Evolutionary conservation across 1,140 invertebrate species (phyloP).

Genomic region (Lasioglossum albipes): DNA sequence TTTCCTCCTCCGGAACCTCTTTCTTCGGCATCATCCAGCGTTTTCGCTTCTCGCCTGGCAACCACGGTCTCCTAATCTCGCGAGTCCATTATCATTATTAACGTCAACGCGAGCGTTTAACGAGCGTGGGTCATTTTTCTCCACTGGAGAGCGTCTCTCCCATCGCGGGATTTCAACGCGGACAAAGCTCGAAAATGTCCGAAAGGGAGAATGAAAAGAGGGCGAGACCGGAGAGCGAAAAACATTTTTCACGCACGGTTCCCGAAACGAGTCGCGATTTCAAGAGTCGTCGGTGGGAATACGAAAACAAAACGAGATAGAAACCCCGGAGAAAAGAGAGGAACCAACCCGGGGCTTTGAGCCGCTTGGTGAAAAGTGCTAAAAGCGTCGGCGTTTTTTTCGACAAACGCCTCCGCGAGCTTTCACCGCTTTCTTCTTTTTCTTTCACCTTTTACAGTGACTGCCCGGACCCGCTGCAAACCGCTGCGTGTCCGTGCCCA

Average conservation of each 20-base stretch:
- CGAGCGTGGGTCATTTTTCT: slow-evolving; percentile 52
- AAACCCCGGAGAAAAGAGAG: neutral
- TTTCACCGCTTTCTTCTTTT: slow-evolving; percentile 43
- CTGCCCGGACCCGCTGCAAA: neutral
- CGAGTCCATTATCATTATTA: slow-evolving; percentile 66
- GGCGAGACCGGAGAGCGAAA: slow-evolving; percentile 11
- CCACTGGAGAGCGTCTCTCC: slow-evolving; percentile 12
- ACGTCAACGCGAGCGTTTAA: slow-evolving; percentile 56
- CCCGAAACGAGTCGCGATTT: slow-evolving; percentile 32
- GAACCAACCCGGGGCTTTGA: slow-evolving; percentile 53
- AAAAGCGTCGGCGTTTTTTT: slow-evolving; percentile 65
- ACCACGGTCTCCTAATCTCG: slow-evolving; percentile 27
- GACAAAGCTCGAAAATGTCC: neutral
- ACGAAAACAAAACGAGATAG: neutral
- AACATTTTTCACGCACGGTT: slow-evolving; percentile 32
- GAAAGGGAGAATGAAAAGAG: neutral
- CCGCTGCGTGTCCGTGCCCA: slow-evolving; percentile 11
- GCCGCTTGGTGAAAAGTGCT: slow-evolving; percentile 46
- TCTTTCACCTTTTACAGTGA: slow-evolving; percentile 32
- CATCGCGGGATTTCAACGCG: slow-evolving; percentile 40
- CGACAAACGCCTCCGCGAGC: slow-evolving; percentile 55
- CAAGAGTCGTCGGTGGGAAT: slow-evolving; percentile 39
- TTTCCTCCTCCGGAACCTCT: neutral
- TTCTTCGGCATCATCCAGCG: neutral
- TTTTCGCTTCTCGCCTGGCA: neutral